phyloP scores from a whole-genome alignment of 2,888 invertebrate genomes.

The Mantis religiosa region DNA sequence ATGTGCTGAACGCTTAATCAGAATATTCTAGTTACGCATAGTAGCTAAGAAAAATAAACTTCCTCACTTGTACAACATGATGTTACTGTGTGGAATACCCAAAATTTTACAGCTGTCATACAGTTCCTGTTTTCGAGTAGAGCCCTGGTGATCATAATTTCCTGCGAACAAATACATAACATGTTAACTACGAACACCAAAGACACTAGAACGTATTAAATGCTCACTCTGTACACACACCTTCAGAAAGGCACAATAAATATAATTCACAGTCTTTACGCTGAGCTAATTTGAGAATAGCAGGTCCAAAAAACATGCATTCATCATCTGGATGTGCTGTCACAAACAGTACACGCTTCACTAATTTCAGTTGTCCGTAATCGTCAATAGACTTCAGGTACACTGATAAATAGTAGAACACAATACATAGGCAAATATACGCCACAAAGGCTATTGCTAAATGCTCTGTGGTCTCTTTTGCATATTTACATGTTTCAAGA shows the following conservation, averaged over 20 bases:
- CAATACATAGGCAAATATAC: conserved; percentile 52
- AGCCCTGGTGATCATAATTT: conserved; percentile 62
- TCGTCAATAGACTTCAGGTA: conserved; percentile 42
- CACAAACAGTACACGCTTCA: conserved; percentile 69
- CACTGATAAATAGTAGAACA: conserved; percentile 43
- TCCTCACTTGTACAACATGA: conserved; percentile 56
- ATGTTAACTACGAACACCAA: conserved; percentile 22
- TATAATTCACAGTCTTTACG: conserved; percentile 65
- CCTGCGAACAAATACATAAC: conserved; percentile 46
- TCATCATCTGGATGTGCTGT: conserved; percentile 98
- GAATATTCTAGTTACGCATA: too few relatives aligned
- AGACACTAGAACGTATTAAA: not conserved
- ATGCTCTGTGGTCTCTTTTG: conserved; percentile 55
- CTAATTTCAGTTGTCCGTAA: conserved; percentile 49
- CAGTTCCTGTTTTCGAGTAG: conserved; percentile 69
- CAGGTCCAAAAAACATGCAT: conserved; percentile 97
- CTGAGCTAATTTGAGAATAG: conserved; percentile 64
- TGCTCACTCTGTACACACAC: conserved; percentile 43
- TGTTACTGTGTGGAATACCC: conserved; percentile 72
- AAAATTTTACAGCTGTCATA: conserved; percentile 74
- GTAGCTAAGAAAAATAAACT: too few relatives aligned
- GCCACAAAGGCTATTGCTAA: conserved; percentile 49
- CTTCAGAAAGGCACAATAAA: conserved; percentile 80
- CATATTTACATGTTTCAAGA: conserved; percentile 38
- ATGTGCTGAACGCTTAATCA: too few relatives aligned